phyloP scores from a whole-genome alignment of 2,888 invertebrate species.

The Laspeyria flexula region DNA sequence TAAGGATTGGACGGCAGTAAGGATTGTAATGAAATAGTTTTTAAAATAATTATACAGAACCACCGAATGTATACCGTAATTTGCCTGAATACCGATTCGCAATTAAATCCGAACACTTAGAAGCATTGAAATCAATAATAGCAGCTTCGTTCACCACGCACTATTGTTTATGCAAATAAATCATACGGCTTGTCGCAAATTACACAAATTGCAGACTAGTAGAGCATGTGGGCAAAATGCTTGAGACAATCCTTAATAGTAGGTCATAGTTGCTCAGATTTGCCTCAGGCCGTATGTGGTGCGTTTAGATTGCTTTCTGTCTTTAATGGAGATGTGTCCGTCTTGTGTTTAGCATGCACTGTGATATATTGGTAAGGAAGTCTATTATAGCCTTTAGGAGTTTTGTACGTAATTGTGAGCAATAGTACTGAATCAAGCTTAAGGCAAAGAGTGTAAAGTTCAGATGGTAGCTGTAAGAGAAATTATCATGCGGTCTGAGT shows the following conservation, averaged over 20 bases:
- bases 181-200: constrained; percentile 76
- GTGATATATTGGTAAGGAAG: constrained; percentile 17
- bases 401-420: background rate
- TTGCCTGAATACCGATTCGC: background rate
- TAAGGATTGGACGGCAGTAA: too few relatives aligned
- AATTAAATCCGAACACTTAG: constrained; percentile 53
- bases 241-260: constrained; percentile 78
- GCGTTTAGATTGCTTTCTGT: constrained; percentile 52
- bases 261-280: constrained; percentile 65
- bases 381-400: background rate
- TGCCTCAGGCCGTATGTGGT: constrained; percentile 55
- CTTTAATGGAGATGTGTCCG: constrained; percentile 42
- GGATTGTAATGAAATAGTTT: background rate
- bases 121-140: constrained; percentile 66
- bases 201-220: constrained; percentile 78
- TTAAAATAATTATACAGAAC: background rate
- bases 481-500: too few relatives aligned
- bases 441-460: too few relatives aligned
- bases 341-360: constrained; percentile 18
- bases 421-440: constrained; percentile 1
- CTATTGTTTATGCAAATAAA: constrained; percentile 81
- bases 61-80: background rate
- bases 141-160: constrained; percentile 45
- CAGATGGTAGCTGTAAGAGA: too few relatives aligned
- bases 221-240: constrained; percentile 69